Percentiles rank a stretch among this genome's conserved stretches.
Evolutionary conservation across 2,888 invertebrate species (phyloP).

Genomic region (Leptothorax acervorum): DNA sequence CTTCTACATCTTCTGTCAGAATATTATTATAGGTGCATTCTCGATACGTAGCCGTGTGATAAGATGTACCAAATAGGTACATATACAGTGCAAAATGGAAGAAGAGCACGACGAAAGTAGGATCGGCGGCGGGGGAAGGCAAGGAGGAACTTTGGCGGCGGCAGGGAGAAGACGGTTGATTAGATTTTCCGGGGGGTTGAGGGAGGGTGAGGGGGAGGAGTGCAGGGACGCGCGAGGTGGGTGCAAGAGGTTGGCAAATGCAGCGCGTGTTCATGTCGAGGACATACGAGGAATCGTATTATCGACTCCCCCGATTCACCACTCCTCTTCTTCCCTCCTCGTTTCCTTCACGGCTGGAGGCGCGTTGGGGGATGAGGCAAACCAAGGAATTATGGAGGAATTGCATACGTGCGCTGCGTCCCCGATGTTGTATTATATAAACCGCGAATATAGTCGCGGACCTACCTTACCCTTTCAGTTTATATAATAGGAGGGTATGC

Average conservation of each 20-base stretch:
- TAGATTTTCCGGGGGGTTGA: conserved; percentile 60
- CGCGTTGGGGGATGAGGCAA: conserved; percentile 54
- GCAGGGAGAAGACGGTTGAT: conserved; percentile 54
- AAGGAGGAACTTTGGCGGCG: conserved; percentile 47
- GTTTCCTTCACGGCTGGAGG: conserved; percentile 35
- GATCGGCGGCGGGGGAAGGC: conserved; percentile 10
- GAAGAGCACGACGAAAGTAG: conserved; percentile 7
- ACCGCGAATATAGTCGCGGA: conserved; percentile 48
- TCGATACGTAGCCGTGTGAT: conserved; percentile 28
- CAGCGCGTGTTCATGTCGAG: conserved; percentile 62
- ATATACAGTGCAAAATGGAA: conserved; percentile 1
- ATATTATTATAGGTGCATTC: background rate
- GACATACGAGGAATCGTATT: conserved; percentile 65
- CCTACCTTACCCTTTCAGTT: conserved; percentile 36
- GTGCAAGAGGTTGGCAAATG: conserved; percentile 55
- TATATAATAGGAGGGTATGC: conserved; percentile 23
- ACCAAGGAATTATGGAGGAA: conserved; percentile 70
- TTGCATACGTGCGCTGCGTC: conserved; percentile 68
- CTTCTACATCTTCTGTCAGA: conserved; percentile 1
- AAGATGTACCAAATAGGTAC: conserved; percentile 20
- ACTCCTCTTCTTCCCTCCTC: conserved; percentile 30
- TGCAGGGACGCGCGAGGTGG: background rate
- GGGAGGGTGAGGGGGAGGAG: background rate
- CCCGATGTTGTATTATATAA: conserved; percentile 61
- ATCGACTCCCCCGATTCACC: conserved; percentile 53